Evolutionary conservation across 2,113 vertebrate species (phyloP), one percentile per base, ranked within the genome.

Genomic region (Glareola pratincola): DNA sequence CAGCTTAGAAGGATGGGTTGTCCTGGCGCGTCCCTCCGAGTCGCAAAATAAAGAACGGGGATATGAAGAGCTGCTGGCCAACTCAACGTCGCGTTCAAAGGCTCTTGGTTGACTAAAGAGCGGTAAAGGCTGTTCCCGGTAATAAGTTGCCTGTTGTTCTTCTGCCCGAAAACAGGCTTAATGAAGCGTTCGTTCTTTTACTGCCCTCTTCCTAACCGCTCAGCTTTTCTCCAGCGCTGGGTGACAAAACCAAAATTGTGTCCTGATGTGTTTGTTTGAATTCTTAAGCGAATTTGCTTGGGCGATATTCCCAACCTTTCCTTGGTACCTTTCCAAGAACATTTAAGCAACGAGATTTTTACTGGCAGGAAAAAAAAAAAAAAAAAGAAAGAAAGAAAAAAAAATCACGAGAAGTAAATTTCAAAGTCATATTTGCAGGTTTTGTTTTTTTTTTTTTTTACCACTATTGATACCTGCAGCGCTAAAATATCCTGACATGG

Each of bases 281-380:
- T 94, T 88, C 79, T 88, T 74, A 85, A 94, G 82, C 68, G 96
- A 93, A 81, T 96, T 92, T 94, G 43, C 85, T 92, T 84, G 88
- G 90, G 94, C 47, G 15, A 63, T 91, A 93, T 96, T 96, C 94
- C 96, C 92, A 96, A 85, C 37, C 85, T 86, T 96, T 88, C 82
- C 60, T 85, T 96, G 94, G 83, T 92, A 74, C 47, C 36, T 84
- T 71, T 95, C 96, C 96, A 95, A 67, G 88, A 96, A 81, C 6
- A 8, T 92, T 93, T 72, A 86, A 62, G 75, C 57, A 69, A 83
- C 0, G 41, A 92, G 71, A 79, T 72, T 83, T 91, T 94, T 92
- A 92, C 84, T 95, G 95, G 54, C 71, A 92, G 48, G 3, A 39
- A 12, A 48, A 47, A 57, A 47, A 79, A 67, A 82, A 79, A 34